These are phyloP conservation scores for Cichladusa arquata DNA, from an alignment of 2,113 vertebrate genomes.

Conservation along the genomic window DNA sequence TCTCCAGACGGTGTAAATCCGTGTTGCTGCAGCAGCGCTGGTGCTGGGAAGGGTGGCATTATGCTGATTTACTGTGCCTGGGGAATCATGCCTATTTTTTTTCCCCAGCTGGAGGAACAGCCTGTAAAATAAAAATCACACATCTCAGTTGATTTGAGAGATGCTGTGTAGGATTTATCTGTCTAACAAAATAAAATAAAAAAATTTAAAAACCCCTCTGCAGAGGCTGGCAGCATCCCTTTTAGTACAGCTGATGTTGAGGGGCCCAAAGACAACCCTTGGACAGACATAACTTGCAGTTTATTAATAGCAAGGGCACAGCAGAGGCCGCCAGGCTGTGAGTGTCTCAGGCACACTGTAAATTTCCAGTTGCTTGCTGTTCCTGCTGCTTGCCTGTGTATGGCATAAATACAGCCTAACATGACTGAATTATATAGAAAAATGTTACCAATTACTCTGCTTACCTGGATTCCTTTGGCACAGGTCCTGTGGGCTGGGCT, in stretches of 20 bases:
- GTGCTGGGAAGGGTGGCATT: not conserved
- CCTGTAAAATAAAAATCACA: conserved; percentile 29
- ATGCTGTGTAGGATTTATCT: not conserved
- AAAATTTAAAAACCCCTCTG: not conserved
- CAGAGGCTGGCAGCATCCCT: not conserved
- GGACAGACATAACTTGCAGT: not conserved
- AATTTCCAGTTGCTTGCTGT: conserved; percentile 1
- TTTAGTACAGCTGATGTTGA: not conserved
- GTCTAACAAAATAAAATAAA: not conserved
- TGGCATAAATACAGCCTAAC: conserved; percentile 18
- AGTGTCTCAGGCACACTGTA: not conserved
- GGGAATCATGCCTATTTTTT: not conserved
- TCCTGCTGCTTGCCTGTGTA: not conserved
- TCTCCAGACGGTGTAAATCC: not conserved
- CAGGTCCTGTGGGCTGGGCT: not conserved
- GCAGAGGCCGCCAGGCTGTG: not conserved
- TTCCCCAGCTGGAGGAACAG: not conserved
- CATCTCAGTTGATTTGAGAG: not conserved
- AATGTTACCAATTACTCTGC: conserved; percentile 41
- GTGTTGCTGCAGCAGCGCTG: fast-evolving
- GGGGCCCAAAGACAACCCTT: not conserved
- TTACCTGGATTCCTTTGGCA: conserved; percentile 16
- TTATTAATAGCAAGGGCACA: not conserved
- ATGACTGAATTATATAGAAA: not conserved
- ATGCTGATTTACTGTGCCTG: not conserved